Conservation (phyloP, 2,888 invertebrate genomes). For the Myopa testacea region DNA sequence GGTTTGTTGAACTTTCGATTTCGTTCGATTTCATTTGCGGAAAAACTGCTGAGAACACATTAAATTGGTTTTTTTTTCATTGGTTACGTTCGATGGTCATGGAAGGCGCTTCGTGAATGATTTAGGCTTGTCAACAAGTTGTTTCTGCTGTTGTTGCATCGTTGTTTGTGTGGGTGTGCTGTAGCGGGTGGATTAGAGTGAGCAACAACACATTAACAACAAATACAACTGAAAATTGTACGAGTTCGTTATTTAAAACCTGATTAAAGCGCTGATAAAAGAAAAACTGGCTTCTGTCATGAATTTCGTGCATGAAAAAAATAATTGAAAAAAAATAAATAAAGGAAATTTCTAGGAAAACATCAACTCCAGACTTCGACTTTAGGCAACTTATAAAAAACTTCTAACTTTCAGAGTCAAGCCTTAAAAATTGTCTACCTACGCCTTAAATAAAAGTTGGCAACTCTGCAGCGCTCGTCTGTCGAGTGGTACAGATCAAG, state of each 20-base stretch:
- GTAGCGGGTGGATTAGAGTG: background rate
- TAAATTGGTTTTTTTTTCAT: background rate
- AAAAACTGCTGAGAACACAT: slow-evolving; percentile 5
- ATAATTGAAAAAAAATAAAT: no score
- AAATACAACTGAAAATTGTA: no score
- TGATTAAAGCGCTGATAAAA: no score
- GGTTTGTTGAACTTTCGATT: slow-evolving; percentile 67
- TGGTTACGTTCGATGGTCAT: slow-evolving; percentile 10
- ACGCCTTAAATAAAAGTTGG: background rate
- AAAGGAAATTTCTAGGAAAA: no score
- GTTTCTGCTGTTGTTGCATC: slow-evolving; percentile 6
- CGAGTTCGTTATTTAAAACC: no score
- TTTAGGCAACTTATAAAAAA: no score
- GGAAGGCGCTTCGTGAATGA: slow-evolving; percentile 28
- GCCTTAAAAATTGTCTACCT: no score
- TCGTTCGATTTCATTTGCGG: slow-evolving; percentile 52
- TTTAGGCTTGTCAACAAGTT: slow-evolving; percentile 20
- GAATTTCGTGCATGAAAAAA: no score
- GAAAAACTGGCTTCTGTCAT: no score
- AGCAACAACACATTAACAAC: no score
- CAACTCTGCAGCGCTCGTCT: background rate
- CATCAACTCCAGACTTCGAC: no score
- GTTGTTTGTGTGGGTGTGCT: background rate
- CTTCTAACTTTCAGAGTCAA: no score
- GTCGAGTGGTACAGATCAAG: background rate